Percentiles rank a stretch among this genome's conserved stretches.
Evolutionary conservation across 1,140 invertebrate genomes (phyloP).

Genomic region (Arctopsyche grandis): DNA sequence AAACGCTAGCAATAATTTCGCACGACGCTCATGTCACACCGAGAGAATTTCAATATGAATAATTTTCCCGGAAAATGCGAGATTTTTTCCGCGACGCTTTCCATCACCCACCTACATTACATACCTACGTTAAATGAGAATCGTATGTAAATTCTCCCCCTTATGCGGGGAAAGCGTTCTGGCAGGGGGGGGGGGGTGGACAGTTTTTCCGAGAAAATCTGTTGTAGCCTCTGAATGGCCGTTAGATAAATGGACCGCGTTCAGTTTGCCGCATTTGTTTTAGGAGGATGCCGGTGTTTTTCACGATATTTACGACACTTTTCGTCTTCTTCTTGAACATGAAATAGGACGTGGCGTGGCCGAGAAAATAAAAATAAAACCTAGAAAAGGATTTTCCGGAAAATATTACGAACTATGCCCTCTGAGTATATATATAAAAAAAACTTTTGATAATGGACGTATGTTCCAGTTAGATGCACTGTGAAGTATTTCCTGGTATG

Average conservation of each 20-base stretch:
- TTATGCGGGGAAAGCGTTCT: not conserved
- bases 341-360: not conserved
- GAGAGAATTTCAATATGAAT: constrained; percentile 22
- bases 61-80: not conserved
- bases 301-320: constrained; percentile 25
- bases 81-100: not conserved
- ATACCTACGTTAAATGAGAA: constrained; percentile 18
- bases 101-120: not conserved
- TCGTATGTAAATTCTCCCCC: constrained; percentile 1
- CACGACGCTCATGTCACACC: not conserved
- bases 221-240: not conserved
- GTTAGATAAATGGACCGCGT: constrained; percentile 15
- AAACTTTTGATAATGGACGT: constrained; percentile 6
- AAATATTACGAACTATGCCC: no score
- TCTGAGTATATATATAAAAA: not conserved
- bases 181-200: not conserved
- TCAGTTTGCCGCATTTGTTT: constrained; percentile 7
- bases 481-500: not conserved
- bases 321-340: not conserved
- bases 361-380: no score
- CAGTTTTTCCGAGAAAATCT: not conserved
- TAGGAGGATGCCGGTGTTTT: not conserved
- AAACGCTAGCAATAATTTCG: not conserved
- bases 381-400: no score
- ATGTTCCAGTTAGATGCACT: not conserved